Percentiles rank a stretch among this genome's conserved stretches.
Conservation (phyloP, 2,797 vertebrate species). For the Sciurus vulgaris region DNA sequence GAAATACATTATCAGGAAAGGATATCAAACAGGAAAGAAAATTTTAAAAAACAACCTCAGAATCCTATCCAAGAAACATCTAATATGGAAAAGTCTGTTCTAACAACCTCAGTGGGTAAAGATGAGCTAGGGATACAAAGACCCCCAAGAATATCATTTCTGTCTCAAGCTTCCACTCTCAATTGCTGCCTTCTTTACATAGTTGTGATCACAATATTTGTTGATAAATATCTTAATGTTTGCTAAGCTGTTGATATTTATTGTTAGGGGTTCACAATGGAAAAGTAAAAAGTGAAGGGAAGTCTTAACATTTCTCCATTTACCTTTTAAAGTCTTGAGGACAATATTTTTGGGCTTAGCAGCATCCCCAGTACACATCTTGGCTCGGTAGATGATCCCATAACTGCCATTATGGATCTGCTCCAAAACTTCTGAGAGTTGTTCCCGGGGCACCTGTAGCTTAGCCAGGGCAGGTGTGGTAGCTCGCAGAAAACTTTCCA, state of each 20-base stretch:
- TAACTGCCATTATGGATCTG: constrained; percentile 80
- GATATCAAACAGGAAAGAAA: background rate
- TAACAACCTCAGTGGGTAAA: background rate
- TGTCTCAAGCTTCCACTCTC: background rate
- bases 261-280: background rate
- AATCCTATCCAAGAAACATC: background rate
- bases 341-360: constrained; percentile 81
- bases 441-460: constrained; percentile 85
- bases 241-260: background rate
- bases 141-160: background rate
- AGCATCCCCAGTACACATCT: constrained; percentile 37
- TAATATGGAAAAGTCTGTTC: background rate
- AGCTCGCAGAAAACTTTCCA: constrained; percentile 82
- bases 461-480: constrained; percentile 79
- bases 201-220: background rate
- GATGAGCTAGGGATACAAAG: background rate
- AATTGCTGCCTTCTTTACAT: background rate
- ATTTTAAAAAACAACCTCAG: background rate
- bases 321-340: constrained; percentile 87
- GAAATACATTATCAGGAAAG: background rate
- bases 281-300: background rate
- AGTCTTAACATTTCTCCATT: background rate
- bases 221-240: background rate
- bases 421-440: constrained; percentile 79
- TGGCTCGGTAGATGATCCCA: constrained; percentile 85